Conservation (phyloP, 2,113 vertebrate species). For the Clarias macrocephalus region DNA sequence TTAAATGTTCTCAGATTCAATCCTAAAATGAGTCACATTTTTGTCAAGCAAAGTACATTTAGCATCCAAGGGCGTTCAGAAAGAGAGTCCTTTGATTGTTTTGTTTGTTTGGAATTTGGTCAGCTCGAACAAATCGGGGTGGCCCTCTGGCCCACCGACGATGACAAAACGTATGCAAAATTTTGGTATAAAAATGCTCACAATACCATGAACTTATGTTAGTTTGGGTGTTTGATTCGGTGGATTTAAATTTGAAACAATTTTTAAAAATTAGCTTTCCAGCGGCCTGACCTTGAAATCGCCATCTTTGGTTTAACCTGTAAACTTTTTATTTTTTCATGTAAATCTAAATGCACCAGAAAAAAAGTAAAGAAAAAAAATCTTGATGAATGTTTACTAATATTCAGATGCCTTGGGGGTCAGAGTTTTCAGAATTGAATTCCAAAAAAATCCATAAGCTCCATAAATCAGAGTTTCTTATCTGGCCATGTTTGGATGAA, state of each 20-base stretch:
- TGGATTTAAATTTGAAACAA: no score
- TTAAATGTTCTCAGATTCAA: background rate
- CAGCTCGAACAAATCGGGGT: background rate
- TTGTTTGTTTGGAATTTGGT: background rate
- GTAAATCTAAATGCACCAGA: background rate
- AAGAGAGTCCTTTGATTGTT: background rate
- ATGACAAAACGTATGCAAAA: background rate
- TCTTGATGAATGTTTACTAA: background rate
- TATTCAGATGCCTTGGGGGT: background rate
- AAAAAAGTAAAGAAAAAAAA: no score
- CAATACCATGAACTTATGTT: background rate
- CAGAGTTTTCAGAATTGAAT: constrained; percentile 33
- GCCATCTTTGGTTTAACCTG: no score
- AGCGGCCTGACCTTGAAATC: no score
- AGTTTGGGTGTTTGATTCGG: background rate
- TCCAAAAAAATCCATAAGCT: constrained; percentile 33
- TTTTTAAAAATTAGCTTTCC: no score
- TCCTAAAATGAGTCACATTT: no score
- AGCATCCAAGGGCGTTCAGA: background rate
- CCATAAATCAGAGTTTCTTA: constrained; percentile 30
- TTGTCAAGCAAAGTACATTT: background rate
- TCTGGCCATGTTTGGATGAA: constrained; percentile 10
- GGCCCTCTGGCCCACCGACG: background rate
- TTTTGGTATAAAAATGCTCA: background rate
- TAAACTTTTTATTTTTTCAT: background rate